Evolutionary conservation across 30 jellyfish, hydroid and myxozoan genomes (phyloP).

Genomic region (Clytia hemisphaerica): DNA sequence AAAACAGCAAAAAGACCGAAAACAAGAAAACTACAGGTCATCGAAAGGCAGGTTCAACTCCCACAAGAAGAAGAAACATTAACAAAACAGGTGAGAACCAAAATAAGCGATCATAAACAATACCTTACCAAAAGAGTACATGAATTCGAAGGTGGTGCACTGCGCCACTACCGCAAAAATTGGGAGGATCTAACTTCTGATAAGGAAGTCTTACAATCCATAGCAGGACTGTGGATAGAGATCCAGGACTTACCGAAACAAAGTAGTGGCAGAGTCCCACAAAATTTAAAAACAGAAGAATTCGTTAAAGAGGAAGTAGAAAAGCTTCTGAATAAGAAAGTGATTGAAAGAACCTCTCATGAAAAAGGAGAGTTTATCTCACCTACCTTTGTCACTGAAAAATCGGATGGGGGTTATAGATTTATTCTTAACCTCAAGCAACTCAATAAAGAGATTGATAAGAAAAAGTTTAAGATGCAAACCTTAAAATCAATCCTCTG

Average conservation of each 20-base stretch:
- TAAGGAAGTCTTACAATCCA: conserved; percentile 5
- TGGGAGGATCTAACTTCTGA: conserved; percentile 21
- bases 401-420: conserved; percentile 17
- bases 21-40: too few relatives aligned
- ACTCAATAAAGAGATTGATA: neutral
- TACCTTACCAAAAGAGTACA: conserved; percentile 2
- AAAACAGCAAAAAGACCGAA: too few relatives aligned
- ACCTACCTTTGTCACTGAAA: conserved; percentile 9
- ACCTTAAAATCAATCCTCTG: neutral
- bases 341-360: conserved; percentile 13
- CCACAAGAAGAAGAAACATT: too few relatives aligned
- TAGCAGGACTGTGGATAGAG: conserved; percentile 10
- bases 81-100: too few relatives aligned
- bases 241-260: neutral
- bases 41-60: too few relatives aligned
- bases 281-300: neutral
- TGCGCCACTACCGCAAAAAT: neutral
- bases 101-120: too few relatives aligned
- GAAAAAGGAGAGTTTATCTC: conserved; percentile 15
- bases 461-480: conserved; percentile 29
- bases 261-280: neutral
- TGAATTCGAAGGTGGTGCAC: conserved; percentile 22
- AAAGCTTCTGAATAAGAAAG: conserved; percentile 1
- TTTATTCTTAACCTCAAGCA: conserved; percentile 16
- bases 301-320: conserved; percentile 2